Evolutionary conservation across 2,888 invertebrate species (phyloP).

Genomic region (Temnothorax ravouxi): DNA sequence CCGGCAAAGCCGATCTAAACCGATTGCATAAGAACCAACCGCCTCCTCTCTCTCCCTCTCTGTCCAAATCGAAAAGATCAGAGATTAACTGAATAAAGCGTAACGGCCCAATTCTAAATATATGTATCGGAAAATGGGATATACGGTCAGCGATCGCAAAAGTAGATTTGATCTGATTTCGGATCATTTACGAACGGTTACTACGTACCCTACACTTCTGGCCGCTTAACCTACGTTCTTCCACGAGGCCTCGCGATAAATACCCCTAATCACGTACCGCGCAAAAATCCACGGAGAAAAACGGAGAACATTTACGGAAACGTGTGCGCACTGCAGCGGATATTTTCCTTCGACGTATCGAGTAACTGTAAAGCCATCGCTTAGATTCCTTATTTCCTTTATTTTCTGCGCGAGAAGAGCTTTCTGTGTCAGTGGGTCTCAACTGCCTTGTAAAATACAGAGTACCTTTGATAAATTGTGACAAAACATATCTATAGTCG

Average conservation of each 20-base stretch:
- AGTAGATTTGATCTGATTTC: conserved; percentile 38
- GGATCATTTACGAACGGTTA: conserved; percentile 31
- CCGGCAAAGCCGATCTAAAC: conserved; percentile 18
- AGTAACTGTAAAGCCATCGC: not conserved
- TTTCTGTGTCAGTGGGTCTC: conserved; percentile 1
- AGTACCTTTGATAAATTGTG: not conserved
- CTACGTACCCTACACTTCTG: not conserved
- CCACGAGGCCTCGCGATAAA: not conserved
- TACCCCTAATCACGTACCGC: conserved; percentile 5
- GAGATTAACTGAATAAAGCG: conserved; percentile 66
- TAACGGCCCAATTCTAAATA: conserved; percentile 67
- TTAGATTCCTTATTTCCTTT: not conserved
- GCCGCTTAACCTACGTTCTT: conserved; percentile 16
- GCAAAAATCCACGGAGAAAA: conserved; percentile 1
- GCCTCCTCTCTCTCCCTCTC: not conserved
- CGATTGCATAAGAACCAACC: conserved; percentile 40
- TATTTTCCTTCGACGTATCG: conserved; percentile 3
- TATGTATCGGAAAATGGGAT: conserved; percentile 68
- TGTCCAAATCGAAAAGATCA: conserved; percentile 22
- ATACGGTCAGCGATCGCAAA: conserved; percentile 21
- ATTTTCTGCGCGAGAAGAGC: not conserved
- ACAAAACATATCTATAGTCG: not conserved
- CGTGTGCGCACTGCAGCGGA: not conserved
- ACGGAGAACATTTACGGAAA: conserved; percentile 26
- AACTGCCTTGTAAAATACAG: not conserved